These are phyloP conservation scores for Nemurella pictetii DNA, from an alignment of 2,888 invertebrate genomes.

Conservation along the genomic window DNA sequence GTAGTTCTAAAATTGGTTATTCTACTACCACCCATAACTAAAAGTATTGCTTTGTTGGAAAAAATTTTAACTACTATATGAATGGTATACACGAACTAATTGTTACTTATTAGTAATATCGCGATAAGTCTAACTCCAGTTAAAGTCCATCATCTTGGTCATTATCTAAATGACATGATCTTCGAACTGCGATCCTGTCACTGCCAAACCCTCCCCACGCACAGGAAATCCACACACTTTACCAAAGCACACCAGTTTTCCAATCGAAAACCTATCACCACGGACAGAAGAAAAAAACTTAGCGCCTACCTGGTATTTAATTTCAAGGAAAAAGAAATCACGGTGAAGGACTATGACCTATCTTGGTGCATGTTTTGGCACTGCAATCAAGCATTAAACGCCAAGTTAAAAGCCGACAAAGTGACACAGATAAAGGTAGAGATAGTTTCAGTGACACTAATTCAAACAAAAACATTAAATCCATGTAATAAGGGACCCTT, in stretches of 20 bases:
- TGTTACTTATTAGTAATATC: background rate
- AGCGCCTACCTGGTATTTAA: background rate
- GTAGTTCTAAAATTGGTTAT: slow-evolving; percentile 15
- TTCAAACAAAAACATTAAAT: background rate
- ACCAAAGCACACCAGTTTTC: background rate
- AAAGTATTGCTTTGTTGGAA: background rate
- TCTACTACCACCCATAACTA: slow-evolving; percentile 11
- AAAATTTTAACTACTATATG: background rate
- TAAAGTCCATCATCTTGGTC: background rate
- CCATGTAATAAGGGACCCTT: background rate
- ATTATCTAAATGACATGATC: slow-evolving; percentile 17
- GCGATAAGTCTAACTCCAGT: background rate
- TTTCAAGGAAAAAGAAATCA: background rate
- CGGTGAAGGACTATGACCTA: background rate
- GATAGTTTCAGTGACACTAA: too few relatives aligned
- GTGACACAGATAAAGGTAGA: background rate
- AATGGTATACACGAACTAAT: background rate
- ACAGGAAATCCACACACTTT: background rate
- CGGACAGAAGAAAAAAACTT: background rate
- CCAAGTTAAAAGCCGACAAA: background rate
- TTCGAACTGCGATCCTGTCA: background rate
- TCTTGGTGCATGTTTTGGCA: background rate
- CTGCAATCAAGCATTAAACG: background rate
- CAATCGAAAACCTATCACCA: background rate
- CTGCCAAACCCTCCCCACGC: background rate